Evolutionary conservation across 2,888 invertebrate genomes (phyloP), one percentile per base, ranked within the genome.

Genomic region (Cecidostiba fungosa): DNA sequence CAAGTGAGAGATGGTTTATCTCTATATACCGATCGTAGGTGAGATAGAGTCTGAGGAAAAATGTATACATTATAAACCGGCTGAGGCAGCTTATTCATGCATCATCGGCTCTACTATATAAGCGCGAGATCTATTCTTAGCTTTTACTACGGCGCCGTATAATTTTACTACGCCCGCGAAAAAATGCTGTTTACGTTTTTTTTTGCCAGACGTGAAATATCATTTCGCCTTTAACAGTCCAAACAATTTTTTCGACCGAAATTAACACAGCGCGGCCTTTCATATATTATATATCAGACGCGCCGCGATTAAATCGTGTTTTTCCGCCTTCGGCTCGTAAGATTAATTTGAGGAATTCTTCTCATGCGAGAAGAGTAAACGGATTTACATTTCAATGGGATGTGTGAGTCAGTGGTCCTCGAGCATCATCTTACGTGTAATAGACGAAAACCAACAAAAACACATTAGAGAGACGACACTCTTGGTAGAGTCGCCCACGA

Each of bases 31-130:
- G 66, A 66, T 66, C 29, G 66, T 59, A 59, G 26, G 29, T 14
- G 29, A 29, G 26, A 66, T 66, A 29, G 19, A 66, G 19, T 23
- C 4, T 23, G 66, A 66, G 29, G 29, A 66, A 66, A 66, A 66
- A 66, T 66, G 23, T 29, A 66, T 66, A 59, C 5, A 29, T 66
- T 66, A 66, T 66, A 66, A 66, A 66, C 66, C 66, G 66, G 66
- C 62, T 19, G 26, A 23, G 26, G 62, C 26, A 23, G 62, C 26
- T 66, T 59, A 59, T 59, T 66, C 29, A 66, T 66, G 66, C 66
- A 66, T 66, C 66, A 66, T 66, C 26, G 29, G 66, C 5, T 66
- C 23, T 29, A 6, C 54, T 54, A 54, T 16, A 54, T 12, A 23
- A n/a, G 54, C 54, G 54, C 8, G 54, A n/a, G 54, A 26, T 26